A percentile compares a stretch with the other conserved stretches of the same genome.
Evolutionary conservation across 1,140 invertebrate genomes (phyloP).

Genomic region (Polypedilum vanderplanki): DNA sequence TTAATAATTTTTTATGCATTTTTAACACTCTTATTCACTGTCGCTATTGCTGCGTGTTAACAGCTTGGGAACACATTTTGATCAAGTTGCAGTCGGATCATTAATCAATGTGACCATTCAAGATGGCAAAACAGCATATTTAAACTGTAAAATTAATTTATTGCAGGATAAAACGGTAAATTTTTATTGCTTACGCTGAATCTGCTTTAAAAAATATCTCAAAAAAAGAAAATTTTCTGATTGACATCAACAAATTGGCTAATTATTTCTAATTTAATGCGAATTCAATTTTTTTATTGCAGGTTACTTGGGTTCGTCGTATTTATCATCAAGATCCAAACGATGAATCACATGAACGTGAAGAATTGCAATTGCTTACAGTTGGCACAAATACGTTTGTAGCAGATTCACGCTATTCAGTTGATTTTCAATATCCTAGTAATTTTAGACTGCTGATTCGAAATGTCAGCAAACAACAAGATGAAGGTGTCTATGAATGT

Average conservation of each 20-base stretch:
- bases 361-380: constrained; percentile 46
- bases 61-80: constrained; percentile 57
- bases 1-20: not conserved
- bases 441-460: constrained; percentile 61
- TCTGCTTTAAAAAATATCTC: too few relatives aligned
- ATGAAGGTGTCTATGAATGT: constrained; percentile 61
- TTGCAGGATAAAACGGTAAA: constrained; percentile 73
- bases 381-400: constrained; percentile 58
- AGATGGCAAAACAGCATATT: constrained; percentile 61
- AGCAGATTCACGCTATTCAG: constrained; percentile 56
- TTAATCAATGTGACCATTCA: constrained; percentile 62
- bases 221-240: too few relatives aligned
- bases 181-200: constrained; percentile 30
- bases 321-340: constrained; percentile 52
- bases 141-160: constrained; percentile 68
- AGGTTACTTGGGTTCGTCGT: constrained; percentile 61
- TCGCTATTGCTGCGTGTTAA: not conserved
- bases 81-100: constrained; percentile 47
- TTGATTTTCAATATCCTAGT: constrained; percentile 60
- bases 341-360: constrained; percentile 35
- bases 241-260: too few relatives aligned
- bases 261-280: too few relatives aligned
- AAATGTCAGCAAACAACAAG: constrained; percentile 52
- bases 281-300: constrained; percentile 30
- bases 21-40: not conserved